Conservation (phyloP, 1,140 invertebrate species). For the Drosophila fuyamai region DNA sequence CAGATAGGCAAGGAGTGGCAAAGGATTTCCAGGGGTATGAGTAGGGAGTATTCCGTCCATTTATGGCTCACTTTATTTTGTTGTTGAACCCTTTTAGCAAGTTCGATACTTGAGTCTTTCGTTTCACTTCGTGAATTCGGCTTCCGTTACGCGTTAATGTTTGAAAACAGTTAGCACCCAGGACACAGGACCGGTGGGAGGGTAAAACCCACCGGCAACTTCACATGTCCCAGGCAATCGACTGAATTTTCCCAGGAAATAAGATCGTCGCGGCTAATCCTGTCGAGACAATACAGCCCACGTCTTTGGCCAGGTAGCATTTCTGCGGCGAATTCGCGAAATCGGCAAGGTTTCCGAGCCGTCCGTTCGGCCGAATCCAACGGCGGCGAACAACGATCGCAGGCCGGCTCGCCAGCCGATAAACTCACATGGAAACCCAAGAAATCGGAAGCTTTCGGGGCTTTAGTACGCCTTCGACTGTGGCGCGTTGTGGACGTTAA, state of each 20-base stretch:
- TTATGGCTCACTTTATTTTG: neutral
- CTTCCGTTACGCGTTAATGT: slow-evolving; percentile 30
- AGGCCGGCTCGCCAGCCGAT: slow-evolving; percentile 23
- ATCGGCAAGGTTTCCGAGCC: slow-evolving; percentile 35
- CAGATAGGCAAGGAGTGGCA: neutral
- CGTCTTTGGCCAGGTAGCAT: slow-evolving; percentile 29
- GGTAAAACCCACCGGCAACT: slow-evolving; percentile 35
- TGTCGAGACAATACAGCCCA: slow-evolving; percentile 25
- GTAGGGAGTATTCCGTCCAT: neutral
- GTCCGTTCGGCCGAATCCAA: slow-evolving; percentile 17
- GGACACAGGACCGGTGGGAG: neutral
- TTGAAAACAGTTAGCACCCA: slow-evolving; percentile 34
- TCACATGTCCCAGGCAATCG: slow-evolving; percentile 57
- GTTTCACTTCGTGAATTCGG: neutral
- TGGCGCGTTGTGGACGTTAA: slow-evolving; percentile 69
- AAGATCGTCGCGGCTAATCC: slow-evolving; percentile 49
- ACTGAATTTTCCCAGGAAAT: slow-evolving; percentile 47
- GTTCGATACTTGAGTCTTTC: slow-evolving; percentile 21
- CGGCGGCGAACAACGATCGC: slow-evolving; percentile 43
- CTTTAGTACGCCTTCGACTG: slow-evolving; percentile 67
- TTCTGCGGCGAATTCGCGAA: slow-evolving; percentile 44
- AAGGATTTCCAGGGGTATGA: neutral
- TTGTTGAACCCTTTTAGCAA: neutral
- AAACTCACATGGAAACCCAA: neutral
- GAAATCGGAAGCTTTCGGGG: slow-evolving; percentile 47